A percentile compares a stretch with the other conserved stretches of the same genome.
Evolutionary conservation across 2,888 invertebrate species (phyloP).

Genomic region (Drosophila fungiperda): DNA sequence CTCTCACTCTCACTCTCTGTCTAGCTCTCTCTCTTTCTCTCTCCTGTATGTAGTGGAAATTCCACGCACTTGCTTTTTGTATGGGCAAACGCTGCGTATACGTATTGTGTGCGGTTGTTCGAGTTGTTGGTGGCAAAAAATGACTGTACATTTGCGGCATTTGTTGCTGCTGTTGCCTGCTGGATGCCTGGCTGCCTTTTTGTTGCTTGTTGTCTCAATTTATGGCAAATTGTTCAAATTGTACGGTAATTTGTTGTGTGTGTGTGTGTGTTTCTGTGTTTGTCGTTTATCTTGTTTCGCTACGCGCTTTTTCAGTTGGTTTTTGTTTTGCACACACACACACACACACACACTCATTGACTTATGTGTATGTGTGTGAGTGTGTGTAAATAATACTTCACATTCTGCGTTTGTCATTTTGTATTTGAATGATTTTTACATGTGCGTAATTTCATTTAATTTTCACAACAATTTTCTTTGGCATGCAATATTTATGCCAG

Average conservation of each 20-base stretch:
- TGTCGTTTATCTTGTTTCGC: slow-evolving; percentile 56
- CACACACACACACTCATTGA: slow-evolving; percentile 15
- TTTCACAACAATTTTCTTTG: slow-evolving; percentile 56
- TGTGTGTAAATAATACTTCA: slow-evolving; percentile 13
- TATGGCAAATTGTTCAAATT: slow-evolving; percentile 79
- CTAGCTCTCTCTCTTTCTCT: neutral
- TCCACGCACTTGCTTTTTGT: slow-evolving; percentile 61
- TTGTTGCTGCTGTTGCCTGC: slow-evolving; percentile 46
- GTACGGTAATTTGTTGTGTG: slow-evolving; percentile 66
- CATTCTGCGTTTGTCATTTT: slow-evolving; percentile 59
- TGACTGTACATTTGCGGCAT: slow-evolving; percentile 76
- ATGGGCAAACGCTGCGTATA: slow-evolving; percentile 54
- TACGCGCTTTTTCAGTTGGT: slow-evolving; percentile 57
- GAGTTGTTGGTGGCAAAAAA: slow-evolving; percentile 72
- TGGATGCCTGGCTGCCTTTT: slow-evolving; percentile 59
- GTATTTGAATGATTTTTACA: slow-evolving; percentile 65
- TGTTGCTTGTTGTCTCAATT: slow-evolving; percentile 81
- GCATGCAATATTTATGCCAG: slow-evolving; percentile 66
- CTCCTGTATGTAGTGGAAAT: slow-evolving; percentile 58
- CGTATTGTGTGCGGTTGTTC: slow-evolving; percentile 46
- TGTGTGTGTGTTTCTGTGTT: slow-evolving; percentile 17
- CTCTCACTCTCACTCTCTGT: too few species aligned
- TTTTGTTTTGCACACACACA: slow-evolving; percentile 47
- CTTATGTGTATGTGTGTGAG: neutral
- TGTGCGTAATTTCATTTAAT: slow-evolving; percentile 71